Conservation (phyloP, 2,797 vertebrate species). For the Benthosema pterotum region DNA sequence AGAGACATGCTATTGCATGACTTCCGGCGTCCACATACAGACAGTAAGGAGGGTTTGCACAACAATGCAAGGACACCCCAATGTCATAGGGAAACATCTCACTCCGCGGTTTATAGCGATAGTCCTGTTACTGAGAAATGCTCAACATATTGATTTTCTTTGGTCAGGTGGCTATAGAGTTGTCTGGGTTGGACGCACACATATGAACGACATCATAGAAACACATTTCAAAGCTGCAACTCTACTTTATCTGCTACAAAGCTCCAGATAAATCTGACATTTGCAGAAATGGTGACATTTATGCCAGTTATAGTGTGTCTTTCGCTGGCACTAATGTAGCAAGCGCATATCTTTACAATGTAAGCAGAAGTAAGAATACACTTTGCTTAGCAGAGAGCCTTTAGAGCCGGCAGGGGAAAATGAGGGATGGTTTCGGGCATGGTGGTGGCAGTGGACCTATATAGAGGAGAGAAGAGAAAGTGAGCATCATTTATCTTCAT, state of each 20-base stretch:
- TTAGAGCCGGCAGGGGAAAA: constrained; percentile 28
- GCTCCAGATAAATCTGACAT: no score
- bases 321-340: no score
- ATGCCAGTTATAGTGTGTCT: no score
- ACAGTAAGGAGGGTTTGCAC: constrained; percentile 29
- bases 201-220: constrained; percentile 6
- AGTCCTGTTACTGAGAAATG: constrained; percentile 10
- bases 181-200: constrained; percentile 14
- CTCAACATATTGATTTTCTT: constrained; percentile 5
- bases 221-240: not conserved
- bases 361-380: not conserved
- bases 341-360: not conserved
- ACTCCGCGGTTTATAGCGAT: constrained; percentile 10
- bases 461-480: constrained; percentile 33
- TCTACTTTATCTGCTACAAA: no score
- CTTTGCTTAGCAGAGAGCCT: no score
- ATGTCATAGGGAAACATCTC: constrained; percentile 50
- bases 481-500: constrained; percentile 79
- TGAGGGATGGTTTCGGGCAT: constrained; percentile 43
- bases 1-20: constrained; percentile 52
- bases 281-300: no score
- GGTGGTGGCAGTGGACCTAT: constrained; percentile 50
- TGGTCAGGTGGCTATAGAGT: constrained; percentile 1
- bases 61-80: constrained; percentile 57
- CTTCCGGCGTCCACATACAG: constrained; percentile 51